Base-by-base conservation (phyloP, 2,888 invertebrate genomes). In the Clanis bilineata region DNA sequence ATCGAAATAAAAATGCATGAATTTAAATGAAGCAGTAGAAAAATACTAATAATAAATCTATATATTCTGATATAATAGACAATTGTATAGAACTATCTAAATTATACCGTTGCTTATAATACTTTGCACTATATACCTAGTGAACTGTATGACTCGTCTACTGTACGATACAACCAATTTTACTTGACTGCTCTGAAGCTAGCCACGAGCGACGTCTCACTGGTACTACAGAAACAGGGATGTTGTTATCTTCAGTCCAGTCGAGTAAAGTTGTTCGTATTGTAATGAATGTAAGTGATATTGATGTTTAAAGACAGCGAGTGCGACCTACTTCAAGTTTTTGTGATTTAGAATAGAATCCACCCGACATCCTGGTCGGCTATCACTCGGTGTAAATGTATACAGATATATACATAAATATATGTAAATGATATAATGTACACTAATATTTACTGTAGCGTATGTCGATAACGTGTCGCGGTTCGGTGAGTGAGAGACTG, bases 381-480 rank as follows among this genome's bases (percentile, higher is more conserved):
- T 51, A 32, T 44, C 44, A 44, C 28, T 51, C 51, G 51, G 28
- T 45, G 45, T 45, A 23, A 23, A 51, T 51, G 51, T 51, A 51
- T 51, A 51, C 18, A 51, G 10, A 51, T 51, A 51, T 51, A 51
- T 51, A 51, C 47, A 21, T 45, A 45, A 23, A 45, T 45, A 51
- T 51, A 51, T 51, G 28, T 51, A 32, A 10, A 32, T 28, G 15
- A 15, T 32, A 45, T 71, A 72, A 41, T 71, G 71, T 72, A 73
- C 68, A 72, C 64, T 71, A 68, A 71, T 71, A 72, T 71, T 72
- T 71, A 70, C 68, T 67, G 68, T 45, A 45, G 45, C 3, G 1
- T 57, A 39, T n/a, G n/a, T 39, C 25, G 39, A 10, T 41, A 39
- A 47, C 39, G 36, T 36, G 45, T 32, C 21, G n/a, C 18, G 39